phyloP scores from a whole-genome alignment of 2,888 invertebrate genomes.

The Euplexia lucipara region DNA sequence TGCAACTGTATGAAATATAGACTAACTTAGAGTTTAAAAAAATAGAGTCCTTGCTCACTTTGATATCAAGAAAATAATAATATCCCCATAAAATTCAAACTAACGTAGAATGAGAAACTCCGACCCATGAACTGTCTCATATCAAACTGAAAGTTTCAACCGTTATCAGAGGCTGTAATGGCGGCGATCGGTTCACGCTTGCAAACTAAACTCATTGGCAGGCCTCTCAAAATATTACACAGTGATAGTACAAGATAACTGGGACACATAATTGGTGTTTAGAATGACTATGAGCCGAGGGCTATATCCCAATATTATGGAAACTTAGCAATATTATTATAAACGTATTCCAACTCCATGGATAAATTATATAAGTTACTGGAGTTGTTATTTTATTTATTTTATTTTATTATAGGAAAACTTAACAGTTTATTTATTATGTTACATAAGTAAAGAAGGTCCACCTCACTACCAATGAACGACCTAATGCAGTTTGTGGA shows the following conservation, averaged over 20 bases:
- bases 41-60: not conserved
- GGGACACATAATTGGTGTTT: slow-evolving; percentile 86
- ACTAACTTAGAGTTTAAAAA: not conserved
- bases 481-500: too few relatives aligned
- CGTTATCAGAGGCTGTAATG: slow-evolving; percentile 81
- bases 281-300: slow-evolving; percentile 80
- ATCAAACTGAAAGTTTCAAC: slow-evolving; percentile 70
- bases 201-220: slow-evolving; percentile 80
- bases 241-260: slow-evolving; percentile 79
- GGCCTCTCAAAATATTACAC: slow-evolving; percentile 77
- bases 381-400: too few relatives aligned
- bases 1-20: too few relatives aligned
- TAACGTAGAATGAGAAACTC: slow-evolving; percentile 56
- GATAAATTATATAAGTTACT: too few relatives aligned
- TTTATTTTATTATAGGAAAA: too few relatives aligned
- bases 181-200: slow-evolving; percentile 79
- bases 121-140: slow-evolving; percentile 63
- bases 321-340: slow-evolving; percentile 12
- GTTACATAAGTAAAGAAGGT: too few relatives aligned
- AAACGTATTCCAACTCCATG: not conserved
- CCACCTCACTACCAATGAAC: too few relatives aligned
- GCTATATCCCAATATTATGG: slow-evolving; percentile 65
- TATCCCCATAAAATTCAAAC: slow-evolving; percentile 40
- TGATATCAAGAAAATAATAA: slow-evolving; percentile 5
- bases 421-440: too few relatives aligned